Conservation (phyloP, 2,113 vertebrate genomes). For the Phylloscopus trochilus region DNA sequence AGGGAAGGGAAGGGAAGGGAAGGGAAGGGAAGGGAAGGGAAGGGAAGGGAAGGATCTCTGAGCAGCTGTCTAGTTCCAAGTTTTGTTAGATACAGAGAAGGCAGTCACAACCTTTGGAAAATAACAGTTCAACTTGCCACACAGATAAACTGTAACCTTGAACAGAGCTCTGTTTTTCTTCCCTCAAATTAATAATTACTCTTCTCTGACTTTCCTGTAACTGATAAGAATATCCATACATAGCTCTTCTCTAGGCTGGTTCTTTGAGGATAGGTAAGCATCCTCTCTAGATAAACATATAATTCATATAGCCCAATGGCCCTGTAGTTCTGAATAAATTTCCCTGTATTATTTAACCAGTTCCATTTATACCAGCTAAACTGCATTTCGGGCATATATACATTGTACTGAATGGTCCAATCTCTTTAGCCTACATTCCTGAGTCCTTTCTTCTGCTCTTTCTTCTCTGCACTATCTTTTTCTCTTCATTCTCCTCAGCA, state of each 20-base stretch:
- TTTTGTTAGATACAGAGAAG: not conserved
- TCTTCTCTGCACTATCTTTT: not conserved
- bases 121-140: not conserved
- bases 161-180: not conserved
- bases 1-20: no score
- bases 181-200: not conserved
- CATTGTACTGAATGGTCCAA: not conserved
- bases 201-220: not conserved
- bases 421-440: not conserved
- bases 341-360: not conserved
- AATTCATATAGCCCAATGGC: not conserved
- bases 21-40: not conserved
- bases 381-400: not conserved
- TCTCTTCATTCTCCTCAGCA: not conserved
- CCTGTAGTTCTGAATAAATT: not conserved
- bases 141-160: not conserved
- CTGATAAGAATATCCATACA: not conserved
- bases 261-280: not conserved
- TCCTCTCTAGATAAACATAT: not conserved
- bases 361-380: not conserved
- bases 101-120: not conserved
- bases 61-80: not conserved
- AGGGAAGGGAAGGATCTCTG: not conserved
- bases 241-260: not conserved
- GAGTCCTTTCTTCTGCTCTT: not conserved